Base-by-base conservation (phyloP, 2,113 vertebrate species). In the Plecotus auritus region DNA sequence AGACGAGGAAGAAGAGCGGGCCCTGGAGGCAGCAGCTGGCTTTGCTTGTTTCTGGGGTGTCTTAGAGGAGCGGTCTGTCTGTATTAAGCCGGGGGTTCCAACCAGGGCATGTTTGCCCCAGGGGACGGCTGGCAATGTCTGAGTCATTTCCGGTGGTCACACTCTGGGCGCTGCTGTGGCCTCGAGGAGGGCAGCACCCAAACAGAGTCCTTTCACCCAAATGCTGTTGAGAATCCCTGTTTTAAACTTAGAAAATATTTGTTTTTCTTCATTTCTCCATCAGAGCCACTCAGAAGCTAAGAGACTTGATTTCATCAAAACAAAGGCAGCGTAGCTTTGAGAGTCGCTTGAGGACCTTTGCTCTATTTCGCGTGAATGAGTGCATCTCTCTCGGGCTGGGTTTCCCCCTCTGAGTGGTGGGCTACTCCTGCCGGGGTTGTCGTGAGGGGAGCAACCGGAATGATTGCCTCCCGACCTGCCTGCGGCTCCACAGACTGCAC, bases 391-490 rank as follows among this genome's bases (percentile, higher is more conserved):
- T 35, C 45, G 17, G 11, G 56, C 87, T n/a, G 2, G 0, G 42
- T 78, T 80, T 69, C 69, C 51, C 78, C 37, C 0, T 54, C 32
- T 76, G 64, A 72, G 22, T 32, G 22, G 67, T 20, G 20, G 45
- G 28, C 32, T 37, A 2, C 37, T 40, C 23, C 30, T 22, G 7
- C 23, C 83, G 9, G 40, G 51, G 40, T 4, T 30, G 8, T 42
- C 18, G 5, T 10, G 17, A 76, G 59, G 14, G 90, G 16, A 16
- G 42, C 32, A 22, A 2, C 47, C 40, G 4, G 28, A 20, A 59
- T 0, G 17, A 16, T 37, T 37, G 5, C 40, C 32, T 59, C 64
- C 0, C n/a, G 2, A 20, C 64, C 7, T 7, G 37, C 5, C 7
- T 6, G 1, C 1, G 9, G 30, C 35, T 54, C 40, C 70, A 18